Evolutionary conservation across 92 coral and sea anemone species (phyloP).

Genomic region (Porites evermanni): DNA sequence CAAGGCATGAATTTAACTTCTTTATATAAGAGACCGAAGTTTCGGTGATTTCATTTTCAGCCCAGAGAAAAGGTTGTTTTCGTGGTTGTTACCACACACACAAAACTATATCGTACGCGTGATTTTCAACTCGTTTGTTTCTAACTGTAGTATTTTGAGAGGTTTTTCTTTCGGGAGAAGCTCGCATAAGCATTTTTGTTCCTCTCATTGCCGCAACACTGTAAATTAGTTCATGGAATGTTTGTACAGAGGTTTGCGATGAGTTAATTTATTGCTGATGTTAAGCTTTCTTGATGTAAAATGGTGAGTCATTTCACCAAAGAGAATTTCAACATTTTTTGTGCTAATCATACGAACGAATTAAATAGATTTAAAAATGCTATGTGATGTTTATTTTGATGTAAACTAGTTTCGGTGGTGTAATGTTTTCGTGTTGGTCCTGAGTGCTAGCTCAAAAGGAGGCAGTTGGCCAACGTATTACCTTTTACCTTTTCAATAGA

Average conservation of each 20-base stretch:
- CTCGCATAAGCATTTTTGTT: slow-evolving; percentile 24
- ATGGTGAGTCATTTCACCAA: slow-evolving; percentile 50
- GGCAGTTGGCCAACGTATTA: no score
- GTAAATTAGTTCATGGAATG: slow-evolving; percentile 70
- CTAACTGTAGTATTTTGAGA: slow-evolving; percentile 8
- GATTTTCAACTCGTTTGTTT: slow-evolving; percentile 23
- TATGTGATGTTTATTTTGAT: not conserved
- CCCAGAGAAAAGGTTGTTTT: slow-evolving; percentile 9
- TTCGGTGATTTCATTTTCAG: slow-evolving; percentile 42
- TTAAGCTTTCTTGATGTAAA: slow-evolving; percentile 36
- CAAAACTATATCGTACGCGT: slow-evolving; percentile 14
- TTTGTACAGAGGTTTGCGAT: slow-evolving; percentile 92
- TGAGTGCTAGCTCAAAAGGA: no score
- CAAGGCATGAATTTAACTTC: slow-evolving; percentile 8
- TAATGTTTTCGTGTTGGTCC: no score
- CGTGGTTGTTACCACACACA: slow-evolving; percentile 12
- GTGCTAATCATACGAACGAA: slow-evolving; percentile 46
- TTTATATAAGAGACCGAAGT: slow-evolving; percentile 22
- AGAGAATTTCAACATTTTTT: slow-evolving; percentile 36
- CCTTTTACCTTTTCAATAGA: no score
- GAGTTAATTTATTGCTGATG: slow-evolving; percentile 82
- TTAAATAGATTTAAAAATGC: slow-evolving; percentile 15
- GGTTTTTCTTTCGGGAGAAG: slow-evolving; percentile 7
- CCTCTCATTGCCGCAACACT: slow-evolving; percentile 57
- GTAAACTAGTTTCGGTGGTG: not conserved